Evolutionary conservation across 2,888 invertebrate genomes (phyloP), one percentile per base, ranked within the genome.

Genomic region (Tanytarsus gracilentus): DNA sequence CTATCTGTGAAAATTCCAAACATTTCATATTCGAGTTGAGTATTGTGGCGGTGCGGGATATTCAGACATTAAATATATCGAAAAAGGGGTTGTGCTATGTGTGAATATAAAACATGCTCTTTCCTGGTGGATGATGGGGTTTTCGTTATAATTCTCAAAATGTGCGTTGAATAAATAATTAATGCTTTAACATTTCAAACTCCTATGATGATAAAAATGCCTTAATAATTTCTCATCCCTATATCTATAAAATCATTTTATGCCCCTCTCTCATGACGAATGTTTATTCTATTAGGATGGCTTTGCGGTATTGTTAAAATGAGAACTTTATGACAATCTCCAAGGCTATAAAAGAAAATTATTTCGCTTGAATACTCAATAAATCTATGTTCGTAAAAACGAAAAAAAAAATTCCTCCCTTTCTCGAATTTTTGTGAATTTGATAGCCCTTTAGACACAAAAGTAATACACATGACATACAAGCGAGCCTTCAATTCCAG

Each of bases 161-260:
- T 59, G 59, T 59, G 49, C 48, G 59, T 49, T 59, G 59, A 59
- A 59, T 59, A 33, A 59, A 59, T 59, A 59, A 59, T 59, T 59
- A 59, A 59, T 59, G 30, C 56, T 49, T 59, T 49, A 59, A 49
- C 44, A 40, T 51, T 8, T 1, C n/a, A 7, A 8, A 7, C n/a
- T 14, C 9, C 25, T 23, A 26, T 52, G 29, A 33, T 18, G 26
- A 27, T 8, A 16, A 51, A 9, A 23, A 36, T 40, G 26, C 39
- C 27, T 27, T n/a, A 44, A 40, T 40, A 40, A 56, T 27, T 26
- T 56, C 33, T 52, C 27, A 44, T 52, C 16, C 21, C 8, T 52
- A 30, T 33, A 26, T 23, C 30, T 30, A 27, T 51, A 8, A 29
- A 39, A 18, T 7, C 39, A 39, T 49, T 29, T 51, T 16, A 51